Evolutionary conservation across 2,888 invertebrate genomes (phyloP).

Genomic region (Tipula helvola): DNA sequence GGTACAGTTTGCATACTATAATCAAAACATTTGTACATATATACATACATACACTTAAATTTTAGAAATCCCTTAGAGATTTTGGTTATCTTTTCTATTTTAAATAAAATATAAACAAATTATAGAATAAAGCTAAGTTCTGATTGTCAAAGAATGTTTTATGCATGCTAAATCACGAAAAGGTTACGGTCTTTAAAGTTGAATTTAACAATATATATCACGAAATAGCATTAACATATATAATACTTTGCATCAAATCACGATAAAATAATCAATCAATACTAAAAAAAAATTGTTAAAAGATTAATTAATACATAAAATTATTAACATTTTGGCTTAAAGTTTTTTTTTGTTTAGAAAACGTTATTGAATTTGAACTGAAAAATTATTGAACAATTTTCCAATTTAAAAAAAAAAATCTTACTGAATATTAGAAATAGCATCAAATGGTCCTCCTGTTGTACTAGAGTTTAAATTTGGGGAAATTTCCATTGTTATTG

Average conservation of each 20-base stretch:
- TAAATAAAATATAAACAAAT: neutral
- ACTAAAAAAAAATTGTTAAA: neutral
- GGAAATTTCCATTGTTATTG: constrained; percentile 10
- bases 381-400: neutral
- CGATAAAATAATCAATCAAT: neutral
- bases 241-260: neutral
- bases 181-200: neutral
- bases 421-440: constrained; percentile 23
- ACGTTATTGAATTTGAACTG: neutral
- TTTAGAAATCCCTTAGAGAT: too few relatives aligned
- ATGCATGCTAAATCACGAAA: neutral
- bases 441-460: constrained; percentile 17
- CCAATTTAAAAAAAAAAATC: constrained; percentile 15
- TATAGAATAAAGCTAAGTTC: neutral
- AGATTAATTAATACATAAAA: neutral
- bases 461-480: constrained; percentile 12
- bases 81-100: too few relatives aligned
- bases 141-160: neutral
- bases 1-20: too few relatives aligned
- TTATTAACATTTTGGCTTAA: neutral
- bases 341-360: neutral
- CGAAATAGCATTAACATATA: neutral
- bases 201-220: neutral
- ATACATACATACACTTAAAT: too few relatives aligned
- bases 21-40: too few relatives aligned